phyloP scores from a whole-genome alignment of 1,140 invertebrate species.

The Drosophila azteca region DNA sequence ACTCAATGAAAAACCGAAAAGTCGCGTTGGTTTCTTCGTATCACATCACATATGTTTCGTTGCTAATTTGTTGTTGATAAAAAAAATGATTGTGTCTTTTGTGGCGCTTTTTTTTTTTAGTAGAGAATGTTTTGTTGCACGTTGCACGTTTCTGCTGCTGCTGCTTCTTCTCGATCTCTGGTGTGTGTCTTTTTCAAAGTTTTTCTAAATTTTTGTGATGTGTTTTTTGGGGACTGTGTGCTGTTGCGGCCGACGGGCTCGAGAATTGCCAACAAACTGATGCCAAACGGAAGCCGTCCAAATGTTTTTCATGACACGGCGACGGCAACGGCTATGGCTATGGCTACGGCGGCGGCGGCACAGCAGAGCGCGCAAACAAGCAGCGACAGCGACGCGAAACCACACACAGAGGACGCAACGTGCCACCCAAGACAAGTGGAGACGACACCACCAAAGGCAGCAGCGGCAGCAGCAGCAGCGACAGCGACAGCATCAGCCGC shows the following conservation, averaged over 20 bases:
- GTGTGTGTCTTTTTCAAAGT: not conserved
- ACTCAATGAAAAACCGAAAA: slow-evolving; percentile 66
- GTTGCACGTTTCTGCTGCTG: slow-evolving; percentile 16
- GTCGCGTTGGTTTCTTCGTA: slow-evolving; percentile 61
- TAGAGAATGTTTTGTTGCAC: slow-evolving; percentile 10
- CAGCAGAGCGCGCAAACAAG: slow-evolving; percentile 22
- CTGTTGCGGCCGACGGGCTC: slow-evolving; percentile 69
- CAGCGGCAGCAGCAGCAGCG: slow-evolving; percentile 29
- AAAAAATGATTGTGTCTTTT: slow-evolving; percentile 31
- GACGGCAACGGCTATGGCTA: slow-evolving; percentile 23
- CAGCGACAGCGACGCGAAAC: slow-evolving; percentile 27
- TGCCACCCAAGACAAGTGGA: slow-evolving; percentile 43
- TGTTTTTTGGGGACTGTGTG: slow-evolving; percentile 24
- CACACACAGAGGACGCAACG: slow-evolving; percentile 36
- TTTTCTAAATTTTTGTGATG: slow-evolving; percentile 5
- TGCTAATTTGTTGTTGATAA: slow-evolving; percentile 14
- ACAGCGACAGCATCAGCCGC: slow-evolving; percentile 37
- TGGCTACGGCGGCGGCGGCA: not conserved
- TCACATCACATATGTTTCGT: slow-evolving; percentile 64
- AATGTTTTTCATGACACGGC: slow-evolving; percentile 75
- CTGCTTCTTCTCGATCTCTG: slow-evolving; percentile 1
- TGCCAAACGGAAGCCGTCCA: slow-evolving; percentile 73
- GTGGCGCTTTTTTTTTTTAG: not conserved
- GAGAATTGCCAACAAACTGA: slow-evolving; percentile 82
- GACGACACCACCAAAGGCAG: slow-evolving; percentile 20